A percentile compares a stretch with the other conserved stretches of the same genome.
phyloP scores from a whole-genome alignment of 2,888 invertebrate species.

The Trachelus iudaicus region DNA sequence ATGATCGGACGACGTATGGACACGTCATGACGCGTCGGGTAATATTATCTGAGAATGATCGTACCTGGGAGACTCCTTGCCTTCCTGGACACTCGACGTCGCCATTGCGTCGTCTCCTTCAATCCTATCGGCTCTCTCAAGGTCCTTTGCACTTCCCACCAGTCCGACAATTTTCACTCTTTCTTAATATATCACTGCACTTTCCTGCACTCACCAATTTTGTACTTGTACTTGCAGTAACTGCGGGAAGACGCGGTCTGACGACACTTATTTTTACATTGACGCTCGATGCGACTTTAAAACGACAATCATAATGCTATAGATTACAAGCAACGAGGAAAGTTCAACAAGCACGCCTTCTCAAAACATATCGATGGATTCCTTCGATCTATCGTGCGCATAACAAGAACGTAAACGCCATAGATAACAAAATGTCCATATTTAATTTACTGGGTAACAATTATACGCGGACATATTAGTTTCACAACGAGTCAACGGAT shows the following conservation, averaged over 20 bases:
- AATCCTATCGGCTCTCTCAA: no score
- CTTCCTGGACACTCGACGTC: constrained; percentile 56
- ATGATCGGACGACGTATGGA: no score
- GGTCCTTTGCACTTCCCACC: no score
- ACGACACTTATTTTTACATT: no score
- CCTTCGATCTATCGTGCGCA: background rate
- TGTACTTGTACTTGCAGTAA: no score
- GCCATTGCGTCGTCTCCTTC: constrained; percentile 28
- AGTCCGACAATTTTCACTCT: no score
- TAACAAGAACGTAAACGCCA: background rate
- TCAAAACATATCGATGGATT: background rate
- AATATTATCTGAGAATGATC: constrained; percentile 2
- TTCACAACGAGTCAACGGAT: no score
- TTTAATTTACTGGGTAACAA: background rate
- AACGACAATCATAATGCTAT: background rate
- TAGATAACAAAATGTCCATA: background rate
- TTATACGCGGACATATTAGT: background rate
- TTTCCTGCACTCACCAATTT: no score
- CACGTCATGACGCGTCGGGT: no score
- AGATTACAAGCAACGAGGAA: background rate
- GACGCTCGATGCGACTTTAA: no score
- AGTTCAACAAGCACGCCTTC: background rate
- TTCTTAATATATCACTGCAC: no score
- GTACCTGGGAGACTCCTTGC: constrained; percentile 63
- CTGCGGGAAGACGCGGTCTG: no score